Evolutionary conservation across 2,888 invertebrate species (phyloP), one percentile per base, ranked within the genome.

Genomic region (Polymixis flavicincta): DNA sequence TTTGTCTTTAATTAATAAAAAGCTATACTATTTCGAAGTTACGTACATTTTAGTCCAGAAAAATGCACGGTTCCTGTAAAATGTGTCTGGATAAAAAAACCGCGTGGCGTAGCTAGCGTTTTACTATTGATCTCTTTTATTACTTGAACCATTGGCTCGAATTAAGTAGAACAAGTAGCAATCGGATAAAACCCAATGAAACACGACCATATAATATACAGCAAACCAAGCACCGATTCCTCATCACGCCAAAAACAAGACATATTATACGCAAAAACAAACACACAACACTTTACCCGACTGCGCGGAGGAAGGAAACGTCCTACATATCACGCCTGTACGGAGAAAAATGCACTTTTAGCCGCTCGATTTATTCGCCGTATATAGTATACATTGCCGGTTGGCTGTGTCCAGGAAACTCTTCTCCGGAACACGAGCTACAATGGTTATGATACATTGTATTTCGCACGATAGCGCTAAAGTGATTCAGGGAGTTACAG

Each of bases 401-500:
- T 83, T 87, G 80, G 87, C 88, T 89, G 87, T 89, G 84, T 74
- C 55, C 84, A 86, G 89, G 89, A 90, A 89, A 85, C 83, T 77
- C 65, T 74, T 74, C 79, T 84, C 91, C 92, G 94, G 92, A 92
- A 89, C 91, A 86, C 85, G 78, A 85, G 90, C 89, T 88, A 93
- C 95, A 94, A 95, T 94, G 93, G 92, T 87, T 91, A 90, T 95
- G 95, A 95, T 93, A 84, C 91, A 95, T 94, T 91, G 94, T 91
- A 87, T 90, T 92, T 89, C 95, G 90, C 90, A 84, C 95, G 94
- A 95, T 95, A 95, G 94, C 91, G 86, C 92, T 94, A 92, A 94
- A 92, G 93, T 94, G 94, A 95, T 93, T 84, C 87, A 94, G 80
- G 50, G 72, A 22, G 54, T 63, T 25, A 17, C 70, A 28, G 80